These are phyloP conservation scores for Drosophila nasuta DNA, from an alignment of 1,140 invertebrate species.

Conservation along the genomic window DNA sequence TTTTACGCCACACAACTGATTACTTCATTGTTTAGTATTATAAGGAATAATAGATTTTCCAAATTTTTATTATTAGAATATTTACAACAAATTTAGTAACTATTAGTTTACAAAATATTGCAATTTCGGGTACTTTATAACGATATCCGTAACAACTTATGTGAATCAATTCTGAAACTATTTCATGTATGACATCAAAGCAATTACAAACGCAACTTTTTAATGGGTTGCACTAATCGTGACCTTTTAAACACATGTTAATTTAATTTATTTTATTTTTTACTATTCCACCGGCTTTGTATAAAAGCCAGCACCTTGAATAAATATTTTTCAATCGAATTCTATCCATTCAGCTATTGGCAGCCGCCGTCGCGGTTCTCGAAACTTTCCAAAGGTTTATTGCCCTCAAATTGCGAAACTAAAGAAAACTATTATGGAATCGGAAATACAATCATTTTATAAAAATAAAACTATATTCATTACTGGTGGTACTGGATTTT, in stretches of 20 bases:
- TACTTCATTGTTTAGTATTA: too few relatives aligned
- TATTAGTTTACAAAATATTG: too few relatives aligned
- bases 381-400: too few relatives aligned
- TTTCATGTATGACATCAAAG: not conserved
- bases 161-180: not conserved
- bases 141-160: not conserved
- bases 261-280: not conserved
- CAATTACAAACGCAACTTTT: not conserved
- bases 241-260: not conserved
- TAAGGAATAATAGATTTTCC: too few relatives aligned
- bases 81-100: too few relatives aligned
- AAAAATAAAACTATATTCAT: slow-evolving; percentile 55
- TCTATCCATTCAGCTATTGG: not conserved
- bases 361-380: too few relatives aligned
- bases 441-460: slow-evolving; percentile 42
- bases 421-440: slow-evolving; percentile 34
- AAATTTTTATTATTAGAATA: too few relatives aligned
- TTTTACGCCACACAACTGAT: too few relatives aligned
- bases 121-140: too few relatives aligned
- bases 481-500: slow-evolving; percentile 55
- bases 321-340: slow-evolving; percentile 1
- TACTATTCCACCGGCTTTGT: not conserved
- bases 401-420: not conserved
- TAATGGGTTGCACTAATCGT: slow-evolving; percentile 1
- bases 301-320: not conserved